Evolutionary conservation across 2,113 vertebrate genomes (phyloP), one percentile per base, ranked within the genome.

Genomic region (Athene cunicularia): DNA sequence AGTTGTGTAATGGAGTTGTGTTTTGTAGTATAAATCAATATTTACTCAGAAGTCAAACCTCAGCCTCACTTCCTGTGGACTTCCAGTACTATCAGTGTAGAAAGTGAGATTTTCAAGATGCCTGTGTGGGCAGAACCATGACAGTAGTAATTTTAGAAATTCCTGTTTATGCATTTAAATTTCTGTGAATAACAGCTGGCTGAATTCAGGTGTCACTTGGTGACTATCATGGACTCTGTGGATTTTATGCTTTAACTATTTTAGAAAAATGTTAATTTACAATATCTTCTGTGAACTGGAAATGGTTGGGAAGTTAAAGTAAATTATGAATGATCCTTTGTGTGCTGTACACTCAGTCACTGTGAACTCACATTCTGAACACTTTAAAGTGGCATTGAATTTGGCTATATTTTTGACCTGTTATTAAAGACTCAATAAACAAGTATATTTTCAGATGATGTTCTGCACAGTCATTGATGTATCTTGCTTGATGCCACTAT

Each of bases 401-500:
- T 47, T 43, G 72, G 58, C 47, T 87, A 2, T 88, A 24, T 74
- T 70, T 98, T 53, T 94, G 84, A 86, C 96, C 90, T 68, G 79
- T 95, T 96, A 91, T 96, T 96, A 93, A 70, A 96, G 81, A 88
- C 58, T 91, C 92, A 92, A 92, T 87, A 98, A 97, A 49, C 92
- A 97, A 97, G 90, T 94, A 80, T 97, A 81, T 95, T 98, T 98
- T 98, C 94, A 96, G 96, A 94, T 91, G 74, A 47, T 4, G 3
- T 71, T 97, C 71, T 73, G 88, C 91, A 91, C 72, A 66, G 53
- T 94, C 97, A 97, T 63, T 98, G 97, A 97, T 97, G 59, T 97
- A 95, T 97, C 95, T 93, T 97, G 90, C 81, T 90, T 89, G 94
- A 95, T 98, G 95, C 92, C 92, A 94, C 97, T 98, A 18, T 96